Evolutionary conservation across 2,113 vertebrate species (phyloP).

Genomic region (Labrus mixtus): DNA sequence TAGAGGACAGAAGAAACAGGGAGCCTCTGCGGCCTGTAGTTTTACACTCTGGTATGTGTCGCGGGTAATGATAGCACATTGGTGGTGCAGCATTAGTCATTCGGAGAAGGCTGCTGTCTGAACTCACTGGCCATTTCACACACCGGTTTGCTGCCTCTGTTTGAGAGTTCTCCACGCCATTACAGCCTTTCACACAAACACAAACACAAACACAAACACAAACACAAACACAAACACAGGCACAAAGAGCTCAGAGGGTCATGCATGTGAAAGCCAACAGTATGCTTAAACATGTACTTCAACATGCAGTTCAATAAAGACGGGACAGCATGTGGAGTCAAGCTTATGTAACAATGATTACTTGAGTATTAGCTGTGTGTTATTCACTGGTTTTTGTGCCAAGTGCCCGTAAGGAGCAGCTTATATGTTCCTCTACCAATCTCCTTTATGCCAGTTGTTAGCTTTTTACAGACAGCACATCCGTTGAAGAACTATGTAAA

Average conservation of each 20-base stretch:
- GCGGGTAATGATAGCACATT: conserved; percentile 46
- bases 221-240: background rate
- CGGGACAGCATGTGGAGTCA: conserved; percentile 6
- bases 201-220: background rate
- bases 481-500: too few relatives aligned
- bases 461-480: too few relatives aligned
- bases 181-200: conserved; percentile 36
- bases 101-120: conserved; percentile 51
- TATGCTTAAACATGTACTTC: conserved; percentile 17
- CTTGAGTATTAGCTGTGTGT: background rate
- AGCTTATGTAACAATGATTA: conserved; percentile 4
- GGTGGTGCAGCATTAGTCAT: conserved; percentile 55
- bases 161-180: conserved; percentile 63
- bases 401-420: background rate
- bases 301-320: conserved; percentile 13
- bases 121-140: conserved; percentile 69
- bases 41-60: conserved; percentile 23
- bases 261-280: conserved; percentile 1
- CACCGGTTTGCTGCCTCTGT: conserved; percentile 61
- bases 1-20: background rate
- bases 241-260: background rate
- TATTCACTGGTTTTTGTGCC: background rate
- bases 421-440: too few relatives aligned
- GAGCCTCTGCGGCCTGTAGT: conserved; percentile 28
- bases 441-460: too few relatives aligned